Evolutionary conservation across 2,113 vertebrate species (phyloP), one percentile per base, ranked within the genome.

Genomic region (Sinocyclocheilus maitianheensis): DNA sequence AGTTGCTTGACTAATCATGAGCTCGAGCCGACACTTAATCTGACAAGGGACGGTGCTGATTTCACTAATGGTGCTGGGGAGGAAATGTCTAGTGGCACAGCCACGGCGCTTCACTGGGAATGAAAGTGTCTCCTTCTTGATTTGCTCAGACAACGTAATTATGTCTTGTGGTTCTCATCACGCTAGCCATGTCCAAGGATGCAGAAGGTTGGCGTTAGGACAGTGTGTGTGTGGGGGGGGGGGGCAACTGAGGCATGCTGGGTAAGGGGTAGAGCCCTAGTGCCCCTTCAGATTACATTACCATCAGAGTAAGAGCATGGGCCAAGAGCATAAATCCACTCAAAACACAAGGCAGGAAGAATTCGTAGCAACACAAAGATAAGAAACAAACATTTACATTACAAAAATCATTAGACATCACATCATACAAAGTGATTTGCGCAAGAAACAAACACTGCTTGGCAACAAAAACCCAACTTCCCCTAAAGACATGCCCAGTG

Each of bases 111-210:
- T 87, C 62, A 62, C 87, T 81, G 4, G 34, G 78, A 86, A 89
- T 88, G 79, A 88, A 91, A 91, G 92, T 71, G 72, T 89, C 93
- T 92, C 90, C 90, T 88, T 90, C 71, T 86, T 89, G 90, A 93
- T 92, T 91, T n/a, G 80, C 85, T 91, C 86, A 91, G 91, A 93
- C 93, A 93, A 91, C 88, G 91, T 93, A 93, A 94, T 94, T 92
- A 93, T 92, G 91, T 91, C 89, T 87, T 90, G 90, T 93, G 88
- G 86, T 89, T 87, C 72, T 89, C 88, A 85, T 87, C 79, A 83
- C 22, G 6, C 77, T 79, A 60, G 40, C 79, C 71, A 76, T 83
- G 88, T 89, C 83, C 87, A 85, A 78, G 71, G 86, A 87, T 84
- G 88, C 76, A 81, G 58, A 72, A 80, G 78, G 51, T 43, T 87